Evolutionary conservation across 2,113 vertebrate species (phyloP), one percentile per base, ranked within the genome.

Genomic region (Gobius niger): DNA sequence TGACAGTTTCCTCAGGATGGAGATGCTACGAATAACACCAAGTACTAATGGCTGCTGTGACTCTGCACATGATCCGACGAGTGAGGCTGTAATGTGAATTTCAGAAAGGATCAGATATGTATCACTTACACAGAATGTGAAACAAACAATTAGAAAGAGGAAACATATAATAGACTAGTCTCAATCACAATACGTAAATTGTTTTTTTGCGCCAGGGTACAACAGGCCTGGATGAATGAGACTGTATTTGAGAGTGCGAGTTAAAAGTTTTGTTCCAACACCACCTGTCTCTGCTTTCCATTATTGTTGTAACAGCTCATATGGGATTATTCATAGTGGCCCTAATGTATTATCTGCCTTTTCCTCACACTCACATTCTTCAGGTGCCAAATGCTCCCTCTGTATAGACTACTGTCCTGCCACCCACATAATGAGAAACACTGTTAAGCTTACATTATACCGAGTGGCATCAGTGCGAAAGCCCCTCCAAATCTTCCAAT

Each of bases 381-480:
- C 40, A 60, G 40, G 57, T 60, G 57, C 57, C 57, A 15, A 10
- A n/a, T 40, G 7, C 14, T 41, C 9, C 40, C 57, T 40, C 24
- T 46, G 42, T 63, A 10, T 46, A 44, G 16, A 63, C 60, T 62
- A 46, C 7, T 19, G 16, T 44, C 44, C 16, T 18, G 5, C 44
- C n/a, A 63, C 61, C 42, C 61, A 63, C 44, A 63, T 46, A 63
- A 63, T 63, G 61, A 63, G 16, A 63, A 60, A 63, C 44, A 47
- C 16, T 19, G 44, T 63, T 44, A 63, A 63, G 44, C 61, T 60
- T n/a, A 60, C 34, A 60, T 60, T 42, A 54, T 54, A 42, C 40
- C 57, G 4, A 42, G 57, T 60, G 57, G 57, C 40, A 44, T 60
- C 57, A 63, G 61, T 47, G 42, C 10, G 46, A 16, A 2, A 34